A percentile compares a stretch with the other conserved stretches of the same genome.
Conservation (phyloP, 2,797 vertebrate species). For the Semotilus atromaculatus region DNA sequence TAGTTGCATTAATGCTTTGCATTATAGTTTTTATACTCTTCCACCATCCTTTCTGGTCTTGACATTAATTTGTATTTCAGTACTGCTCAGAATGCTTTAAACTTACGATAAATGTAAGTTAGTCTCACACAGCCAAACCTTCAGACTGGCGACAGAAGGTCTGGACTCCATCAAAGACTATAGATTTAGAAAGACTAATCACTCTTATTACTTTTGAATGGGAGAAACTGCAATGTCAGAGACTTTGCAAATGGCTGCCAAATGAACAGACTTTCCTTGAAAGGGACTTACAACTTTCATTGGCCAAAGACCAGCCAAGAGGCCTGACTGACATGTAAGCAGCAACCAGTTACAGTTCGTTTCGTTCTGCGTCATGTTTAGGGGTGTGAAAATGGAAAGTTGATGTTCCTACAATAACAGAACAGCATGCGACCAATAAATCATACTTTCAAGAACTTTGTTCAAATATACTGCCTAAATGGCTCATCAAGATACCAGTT, state of each 20-base stretch:
- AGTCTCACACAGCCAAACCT: too few species aligned
- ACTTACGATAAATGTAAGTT: background rate
- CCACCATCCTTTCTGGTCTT: conserved; percentile 1
- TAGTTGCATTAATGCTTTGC: background rate
- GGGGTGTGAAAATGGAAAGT: background rate
- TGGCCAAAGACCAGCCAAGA: background rate
- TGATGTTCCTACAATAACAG: background rate
- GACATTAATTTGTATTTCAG: background rate
- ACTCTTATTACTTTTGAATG: too few species aligned
- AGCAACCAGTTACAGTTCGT: background rate
- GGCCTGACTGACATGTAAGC: background rate
- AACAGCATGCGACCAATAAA: background rate
- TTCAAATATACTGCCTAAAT: background rate
- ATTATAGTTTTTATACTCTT: background rate
- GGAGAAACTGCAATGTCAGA: too few species aligned
- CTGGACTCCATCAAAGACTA: background rate
- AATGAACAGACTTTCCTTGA: too few species aligned
- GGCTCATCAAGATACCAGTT: too few species aligned
- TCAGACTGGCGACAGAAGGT: too few species aligned
- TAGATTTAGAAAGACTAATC: too few species aligned
- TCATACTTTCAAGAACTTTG: background rate
- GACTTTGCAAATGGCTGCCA: too few species aligned
- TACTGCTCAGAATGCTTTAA: background rate
- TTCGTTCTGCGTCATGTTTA: background rate
- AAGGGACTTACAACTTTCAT: background rate